Evolutionary conservation across 2,888 invertebrate genomes (phyloP), one percentile per base, ranked within the genome.

Genomic region (Amaurobius ferox): DNA sequence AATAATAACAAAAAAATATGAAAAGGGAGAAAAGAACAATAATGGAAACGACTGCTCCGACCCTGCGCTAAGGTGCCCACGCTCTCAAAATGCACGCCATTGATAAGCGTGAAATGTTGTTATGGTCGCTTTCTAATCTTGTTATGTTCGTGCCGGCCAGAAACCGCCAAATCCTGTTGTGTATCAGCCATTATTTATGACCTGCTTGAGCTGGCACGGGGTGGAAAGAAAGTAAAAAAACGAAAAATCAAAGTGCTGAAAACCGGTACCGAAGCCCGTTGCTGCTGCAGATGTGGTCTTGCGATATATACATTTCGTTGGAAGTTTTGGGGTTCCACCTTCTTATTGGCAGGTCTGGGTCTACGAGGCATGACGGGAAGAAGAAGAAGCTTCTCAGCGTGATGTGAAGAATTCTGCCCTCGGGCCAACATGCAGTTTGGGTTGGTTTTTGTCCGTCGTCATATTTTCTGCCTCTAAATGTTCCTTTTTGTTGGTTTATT

Each of bases 111-210:
- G 39, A 39, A 68, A 68, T 39, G 68, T 13, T 39, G 35, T 39
- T 68, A 68, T 68, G 39, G 68, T 68, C 68, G 68, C 68, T 68
- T 68, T 68, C 39, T 68, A 68, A 68, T 68, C 68, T 68, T 39
- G 68, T 68, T 68, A 68, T 16, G 39, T 68, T 13, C 39, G 35
- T 68, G 68, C 68, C 1, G 26, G 9, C 23, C 40, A 30, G 32
- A 67, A 30, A 32, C 64, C 64, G 19, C 30, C 64, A 64, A 32
- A 68, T 68, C 68, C 68, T 68, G 68, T 68, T 68, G 68, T 68
- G 68, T 68, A 68, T 68, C 68, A 68, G 68, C 39, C 23, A 68
- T 68, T 68, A 68, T 68, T 68, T 68, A 68, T 68, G 68, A 68
- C 68, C 39, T 39, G 64, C 29, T 64, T 30, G 29, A 64, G 68